Evolutionary conservation across 2,797 vertebrate species (phyloP).

Genomic region (Ambastaia sidthimunki): DNA sequence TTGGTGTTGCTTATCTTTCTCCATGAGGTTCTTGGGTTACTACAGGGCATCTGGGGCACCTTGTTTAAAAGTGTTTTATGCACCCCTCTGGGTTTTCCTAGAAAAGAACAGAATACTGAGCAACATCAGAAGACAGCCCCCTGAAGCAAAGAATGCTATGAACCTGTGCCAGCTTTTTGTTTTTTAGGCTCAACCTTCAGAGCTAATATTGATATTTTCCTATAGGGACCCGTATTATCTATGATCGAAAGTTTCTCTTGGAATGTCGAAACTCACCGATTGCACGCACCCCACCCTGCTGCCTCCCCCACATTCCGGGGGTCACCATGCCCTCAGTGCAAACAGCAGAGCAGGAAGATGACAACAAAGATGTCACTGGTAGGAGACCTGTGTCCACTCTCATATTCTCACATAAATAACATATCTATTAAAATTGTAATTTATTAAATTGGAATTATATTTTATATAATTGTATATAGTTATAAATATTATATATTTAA

Average conservation of each 20-base stretch:
- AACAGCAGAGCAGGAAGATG: conserved; percentile 80
- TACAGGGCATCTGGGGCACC: conserved; percentile 17
- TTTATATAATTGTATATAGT: no score
- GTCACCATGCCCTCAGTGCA: conserved; percentile 74
- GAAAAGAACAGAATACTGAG: neutral
- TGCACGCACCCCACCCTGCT: conserved; percentile 77
- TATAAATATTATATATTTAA: no score
- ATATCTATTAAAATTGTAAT: neutral
- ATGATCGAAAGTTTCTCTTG: conserved; percentile 91
- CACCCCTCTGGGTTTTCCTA: neutral
- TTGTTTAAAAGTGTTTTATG: neutral
- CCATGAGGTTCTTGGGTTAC: neutral
- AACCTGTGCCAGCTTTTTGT: neutral
- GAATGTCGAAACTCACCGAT: conserved; percentile 90
- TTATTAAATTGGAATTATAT: no score
- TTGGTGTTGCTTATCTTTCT: neutral
- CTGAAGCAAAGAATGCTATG: conserved; percentile 2
- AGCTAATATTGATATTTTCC: conserved; percentile 50
- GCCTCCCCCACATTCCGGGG: conserved; percentile 78
- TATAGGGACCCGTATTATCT: conserved; percentile 90
- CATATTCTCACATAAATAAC: neutral
- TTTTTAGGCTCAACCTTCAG: neutral
- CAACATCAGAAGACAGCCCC: neutral
- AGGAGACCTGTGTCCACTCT: neutral
- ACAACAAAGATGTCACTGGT: conserved; percentile 76